Conservation (phyloP, 2,113 vertebrate genomes). For the Mustela nigripes region DNA sequence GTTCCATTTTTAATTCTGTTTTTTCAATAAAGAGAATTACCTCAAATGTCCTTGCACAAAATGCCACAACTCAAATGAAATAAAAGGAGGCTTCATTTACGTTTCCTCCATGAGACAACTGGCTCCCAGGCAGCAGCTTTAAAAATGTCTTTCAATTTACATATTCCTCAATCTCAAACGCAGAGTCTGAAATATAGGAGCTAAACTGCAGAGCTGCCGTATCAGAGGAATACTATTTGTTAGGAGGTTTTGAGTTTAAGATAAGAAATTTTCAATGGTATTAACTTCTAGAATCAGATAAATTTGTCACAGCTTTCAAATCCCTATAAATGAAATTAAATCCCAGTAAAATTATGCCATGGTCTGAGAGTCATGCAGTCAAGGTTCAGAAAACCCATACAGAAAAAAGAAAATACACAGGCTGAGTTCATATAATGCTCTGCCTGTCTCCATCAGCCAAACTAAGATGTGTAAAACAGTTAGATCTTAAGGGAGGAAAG, state of each 20-base stretch:
- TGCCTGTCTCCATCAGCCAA: neutral
- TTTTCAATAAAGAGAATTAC: slow-evolving; percentile 26
- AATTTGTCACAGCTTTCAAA: neutral
- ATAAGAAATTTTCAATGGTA: neutral
- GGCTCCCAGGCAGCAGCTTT: neutral
- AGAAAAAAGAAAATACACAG: neutral
- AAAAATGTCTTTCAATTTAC: neutral
- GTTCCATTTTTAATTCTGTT: neutral
- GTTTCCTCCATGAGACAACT: neutral
- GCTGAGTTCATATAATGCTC: neutral
- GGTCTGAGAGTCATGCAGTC: neutral
- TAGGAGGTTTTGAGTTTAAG: neutral
- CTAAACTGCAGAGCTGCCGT: neutral
- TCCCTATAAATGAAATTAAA: slow-evolving; percentile 42
- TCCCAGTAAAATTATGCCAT: neutral
- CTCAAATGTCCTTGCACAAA: slow-evolving; percentile 10
- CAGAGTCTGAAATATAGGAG: neutral
- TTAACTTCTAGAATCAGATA: neutral
- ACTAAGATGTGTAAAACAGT: neutral
- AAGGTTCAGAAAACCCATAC: neutral
- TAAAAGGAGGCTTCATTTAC: neutral
- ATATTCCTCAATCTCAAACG: neutral
- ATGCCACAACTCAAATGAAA: neutral
- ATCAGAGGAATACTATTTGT: neutral
- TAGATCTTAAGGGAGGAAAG: neutral